Evolutionary conservation across 2,888 invertebrate genomes (phyloP).

Genomic region (Megamerina dolium): DNA sequence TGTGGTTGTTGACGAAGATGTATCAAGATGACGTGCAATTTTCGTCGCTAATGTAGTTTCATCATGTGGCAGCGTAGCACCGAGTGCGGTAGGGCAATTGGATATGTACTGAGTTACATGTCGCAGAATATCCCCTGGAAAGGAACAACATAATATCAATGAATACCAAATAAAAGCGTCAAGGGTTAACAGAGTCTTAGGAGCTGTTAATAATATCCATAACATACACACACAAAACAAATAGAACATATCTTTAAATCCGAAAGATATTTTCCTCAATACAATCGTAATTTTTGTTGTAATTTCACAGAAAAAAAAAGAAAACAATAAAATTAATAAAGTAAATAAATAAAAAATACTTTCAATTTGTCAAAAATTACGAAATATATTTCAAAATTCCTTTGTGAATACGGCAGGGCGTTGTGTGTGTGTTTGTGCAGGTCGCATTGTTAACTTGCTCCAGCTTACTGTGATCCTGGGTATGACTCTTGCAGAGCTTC

Average conservation of each 20-base stretch:
- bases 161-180: background rate
- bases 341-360: too few relatives aligned
- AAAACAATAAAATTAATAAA: too few relatives aligned
- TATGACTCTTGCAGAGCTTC: conserved; percentile 32
- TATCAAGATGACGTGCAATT: conserved; percentile 32
- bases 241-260: too few relatives aligned
- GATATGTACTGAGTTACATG: conserved; percentile 38
- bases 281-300: too few relatives aligned
- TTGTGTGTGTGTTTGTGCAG: too few relatives aligned
- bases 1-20: conserved; percentile 11
- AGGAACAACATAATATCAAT: conserved; percentile 1
- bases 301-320: too few relatives aligned
- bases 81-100: conserved; percentile 33
- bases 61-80: conserved; percentile 32
- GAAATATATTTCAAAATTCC: too few relatives aligned
- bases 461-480: conserved; percentile 29
- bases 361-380: too few relatives aligned
- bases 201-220: conserved; percentile 12
- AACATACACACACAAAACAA: conserved; percentile 10
- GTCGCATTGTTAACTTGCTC: background rate
- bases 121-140: conserved; percentile 34
- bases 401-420: too few relatives aligned
- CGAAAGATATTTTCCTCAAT: too few relatives aligned
- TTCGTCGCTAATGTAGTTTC: conserved; percentile 33
- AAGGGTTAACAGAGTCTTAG: background rate